Evolutionary conservation across 1,140 invertebrate species (phyloP), one percentile per base, ranked within the genome.

Genomic region (Ceratina australensis): DNA sequence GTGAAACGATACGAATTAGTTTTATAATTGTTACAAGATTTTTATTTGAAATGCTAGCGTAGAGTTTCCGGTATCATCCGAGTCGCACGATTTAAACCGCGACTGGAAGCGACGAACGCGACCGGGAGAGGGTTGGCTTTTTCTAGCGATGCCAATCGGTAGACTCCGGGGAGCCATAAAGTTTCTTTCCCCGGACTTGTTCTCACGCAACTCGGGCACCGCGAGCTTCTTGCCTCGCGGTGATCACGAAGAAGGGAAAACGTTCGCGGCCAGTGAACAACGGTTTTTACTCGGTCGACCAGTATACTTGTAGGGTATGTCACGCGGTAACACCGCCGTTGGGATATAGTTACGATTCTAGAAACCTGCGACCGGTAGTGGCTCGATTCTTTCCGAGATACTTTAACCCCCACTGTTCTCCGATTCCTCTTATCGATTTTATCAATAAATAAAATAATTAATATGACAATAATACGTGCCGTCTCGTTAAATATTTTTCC

Each of bases 141-240:
- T 76, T 78, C 63, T 61, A 49, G 69, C 66, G 79, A 85, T 81
- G 50, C 79, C 69, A 78, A 84, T 85, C 83, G 82, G 47, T 56
- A 78, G 67, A 81, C 79, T 50, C 79, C 13, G 56, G 82, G 71
- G 75, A 81, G 57, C 33, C 82, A 76, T 84, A 84, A 84, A 84
- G 79, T 79, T 84, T 84, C 82, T 85, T 80, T 81, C 71, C 65
- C 65, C 74, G 26, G 72, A 52, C 65, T 77, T 76, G 83, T 84
- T 85, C 83, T 85, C 83, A 85, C 83, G 83, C 83, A 78, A 85
- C 82, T 84, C 79, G 79, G 68, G 33, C 33, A 42, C 52, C 82
- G 83, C 79, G 67, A 81, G 82, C 82, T 81, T 85, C 82, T 84
- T 85, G 71, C 75, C 75, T 84, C 67, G 61, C 75, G 79, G 82